Base-by-base conservation (phyloP, 2,113 vertebrate genomes). In the Asarcornis scutulata region DNA sequence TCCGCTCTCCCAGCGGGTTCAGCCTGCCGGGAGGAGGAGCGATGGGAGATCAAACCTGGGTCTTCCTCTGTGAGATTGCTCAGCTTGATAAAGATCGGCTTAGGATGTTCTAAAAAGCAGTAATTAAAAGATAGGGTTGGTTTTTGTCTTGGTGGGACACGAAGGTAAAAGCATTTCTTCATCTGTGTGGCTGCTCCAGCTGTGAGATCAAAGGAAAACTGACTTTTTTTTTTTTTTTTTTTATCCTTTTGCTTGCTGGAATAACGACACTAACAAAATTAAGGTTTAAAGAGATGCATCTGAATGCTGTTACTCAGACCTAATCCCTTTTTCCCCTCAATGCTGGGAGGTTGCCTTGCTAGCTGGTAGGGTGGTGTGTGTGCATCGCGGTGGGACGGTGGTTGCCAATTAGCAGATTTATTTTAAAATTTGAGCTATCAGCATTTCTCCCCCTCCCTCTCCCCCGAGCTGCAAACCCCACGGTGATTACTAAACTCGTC, bases 91-190 rank as follows among this genome's bases (percentile, higher is more conserved):
- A 91, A 79, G 76, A 36, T 92, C 55, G 79, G 7, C 79, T 83
- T 82, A 36, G 64, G 53, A 59, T 89, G 69, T 82, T 95, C 67
- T 78, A 50, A 88, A 93, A 84, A 86, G 60, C n/a, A 81, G 53
- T 40, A 88, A 74, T 44, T 77, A 50, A 82, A 68, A 87, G 38
- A 63, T 6, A 83, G 10, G 9, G 0, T 40, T 76, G 81, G 55
- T 50, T 25, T 36, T 36, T 20, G 77, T 69, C 60, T 48, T 9
- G n/a, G 29, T 58, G 44, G 22, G 20, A 58, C 6, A 1, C 13
- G 62, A 85, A 93, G 89, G 77, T 82, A 69, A 64, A 95, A 92
- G 34, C 76, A 6, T 81, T 93, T 93, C 72, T 87, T 87, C 44
- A 79, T 53, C 55, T n/a, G 22, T 85, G 91, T 52, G 69, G 50